These are phyloP conservation scores for Trachelus iudaicus DNA, from an alignment of 2,888 invertebrate genomes.

Conservation along the genomic window DNA sequence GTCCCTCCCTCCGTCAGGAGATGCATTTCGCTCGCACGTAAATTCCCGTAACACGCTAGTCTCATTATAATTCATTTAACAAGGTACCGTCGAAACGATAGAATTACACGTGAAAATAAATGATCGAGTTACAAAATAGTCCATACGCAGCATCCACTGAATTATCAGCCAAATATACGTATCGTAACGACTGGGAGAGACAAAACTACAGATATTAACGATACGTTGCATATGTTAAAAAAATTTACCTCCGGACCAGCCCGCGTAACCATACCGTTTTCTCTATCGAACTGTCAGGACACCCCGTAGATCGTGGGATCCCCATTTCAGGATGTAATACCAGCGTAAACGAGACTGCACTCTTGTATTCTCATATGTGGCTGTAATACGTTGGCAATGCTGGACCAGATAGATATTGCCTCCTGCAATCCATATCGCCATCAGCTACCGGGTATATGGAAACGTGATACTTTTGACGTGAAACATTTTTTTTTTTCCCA, in stretches of 20 bases:
- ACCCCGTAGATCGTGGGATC: neutral
- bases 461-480: constrained; percentile 50
- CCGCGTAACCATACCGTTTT: neutral
- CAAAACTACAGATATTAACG: neutral
- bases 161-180: neutral
- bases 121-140: constrained; percentile 49
- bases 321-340: neutral
- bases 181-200: no score
- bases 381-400: neutral
- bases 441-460: constrained; percentile 29
- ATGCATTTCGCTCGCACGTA: neutral
- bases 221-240: neutral
- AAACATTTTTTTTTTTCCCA: constrained; percentile 43
- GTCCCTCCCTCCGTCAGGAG: no score
- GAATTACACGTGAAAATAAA: constrained; percentile 56
- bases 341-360: neutral
- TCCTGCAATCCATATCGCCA: neutral
- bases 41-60: constrained; percentile 46
- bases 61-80: constrained; percentile 59
- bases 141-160: neutral
- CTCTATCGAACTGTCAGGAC: neutral
- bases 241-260: neutral
- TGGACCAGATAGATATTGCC: neutral
- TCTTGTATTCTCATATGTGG: neutral
- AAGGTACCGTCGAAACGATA: constrained; percentile 57